Evolutionary conservation across 2,797 vertebrate genomes (phyloP), one percentile per base, ranked within the genome.

Genomic region (Fratercula arctica): DNA sequence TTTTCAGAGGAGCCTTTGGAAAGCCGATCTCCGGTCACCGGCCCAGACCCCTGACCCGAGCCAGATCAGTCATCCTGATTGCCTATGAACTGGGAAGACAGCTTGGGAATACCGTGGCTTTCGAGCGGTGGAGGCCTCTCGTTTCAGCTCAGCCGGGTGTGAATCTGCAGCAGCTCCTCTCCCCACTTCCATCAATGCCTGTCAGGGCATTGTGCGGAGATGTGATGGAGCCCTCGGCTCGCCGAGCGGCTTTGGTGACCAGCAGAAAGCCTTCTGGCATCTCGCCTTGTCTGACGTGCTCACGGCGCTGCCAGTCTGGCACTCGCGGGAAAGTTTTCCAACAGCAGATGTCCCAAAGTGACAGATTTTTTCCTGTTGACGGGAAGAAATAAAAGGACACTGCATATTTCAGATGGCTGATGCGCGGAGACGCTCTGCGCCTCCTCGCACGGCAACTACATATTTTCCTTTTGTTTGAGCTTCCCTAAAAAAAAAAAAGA

Each of bases 51-150:
- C 89, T 98, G 97, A 98, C 98, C 98, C 56, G 4, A 87, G 95
- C 94, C 97, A 98, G 98, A 98, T 99, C 98, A 98, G 97, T 98
- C 98, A 98, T 98, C 98, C 98, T 98, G 97, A 96, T 97, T 97
- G 98, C 96, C 97, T 97, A 23, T 97, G 97, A 98, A 72, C 95
- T 86, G 93, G 93, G 93, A 54, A 97, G 97, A 98, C 97, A 98
- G 97, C 98, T 97, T 97, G 97, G 97, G 85, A 94, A 96, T 96
- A 89, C 82, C 48, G 59, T 16, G 82, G 88, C 87, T 84, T 85
- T 83, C 11, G n/a, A 85, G 81, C 29, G 5, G 80, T 2, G 0
- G 75, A 91, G 91, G 93, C 93, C 70, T 86, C 92, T 89, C 70
- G 2, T 37, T 76, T 81, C 97, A 93, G 90, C 90, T 92, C 94